These are phyloP conservation scores for Polylopha cassiicola DNA, from an alignment of 2,888 invertebrate species.

Conservation along the genomic window DNA sequence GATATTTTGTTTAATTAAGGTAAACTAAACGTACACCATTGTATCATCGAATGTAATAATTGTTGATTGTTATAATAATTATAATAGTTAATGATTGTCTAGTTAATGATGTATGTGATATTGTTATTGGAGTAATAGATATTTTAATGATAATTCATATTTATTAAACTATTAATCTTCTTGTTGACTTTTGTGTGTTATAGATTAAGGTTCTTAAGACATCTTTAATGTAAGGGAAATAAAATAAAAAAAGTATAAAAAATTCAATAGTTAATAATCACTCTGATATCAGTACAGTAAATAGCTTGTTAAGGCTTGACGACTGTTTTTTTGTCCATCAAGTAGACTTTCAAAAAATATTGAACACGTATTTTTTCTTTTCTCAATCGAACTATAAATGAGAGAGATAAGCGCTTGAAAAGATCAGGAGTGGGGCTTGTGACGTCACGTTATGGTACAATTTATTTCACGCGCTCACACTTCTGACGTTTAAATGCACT, in stretches of 20 bases:
- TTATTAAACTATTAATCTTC: slow-evolving; percentile 59
- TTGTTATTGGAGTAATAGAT: slow-evolving; percentile 73
- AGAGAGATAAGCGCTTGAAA: too few species aligned
- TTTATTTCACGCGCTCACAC: too few species aligned
- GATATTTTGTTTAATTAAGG: slow-evolving; percentile 16
- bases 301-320: too few species aligned
- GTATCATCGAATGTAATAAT: slow-evolving; percentile 69
- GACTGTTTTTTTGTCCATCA: too few species aligned
- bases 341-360: too few species aligned
- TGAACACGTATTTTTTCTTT: too few species aligned
- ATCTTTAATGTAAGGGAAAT: slow-evolving; percentile 32
- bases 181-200: slow-evolving; percentile 72
- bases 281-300: slow-evolving; percentile 6
- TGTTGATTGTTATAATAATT: slow-evolving; percentile 68
- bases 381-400: too few species aligned
- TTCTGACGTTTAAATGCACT: too few species aligned
- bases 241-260: slow-evolving; percentile 14
- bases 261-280: slow-evolving; percentile 8
- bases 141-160: slow-evolving; percentile 59
- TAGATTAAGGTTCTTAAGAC: slow-evolving; percentile 46
- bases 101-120: slow-evolving; percentile 72
- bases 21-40: slow-evolving; percentile 31
- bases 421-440: too few species aligned
- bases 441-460: too few species aligned
- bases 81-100: slow-evolving; percentile 61